These are phyloP conservation scores for Procambarus clarkii DNA, from an alignment of 1,140 invertebrate genomes.

Conservation along the genomic window DNA sequence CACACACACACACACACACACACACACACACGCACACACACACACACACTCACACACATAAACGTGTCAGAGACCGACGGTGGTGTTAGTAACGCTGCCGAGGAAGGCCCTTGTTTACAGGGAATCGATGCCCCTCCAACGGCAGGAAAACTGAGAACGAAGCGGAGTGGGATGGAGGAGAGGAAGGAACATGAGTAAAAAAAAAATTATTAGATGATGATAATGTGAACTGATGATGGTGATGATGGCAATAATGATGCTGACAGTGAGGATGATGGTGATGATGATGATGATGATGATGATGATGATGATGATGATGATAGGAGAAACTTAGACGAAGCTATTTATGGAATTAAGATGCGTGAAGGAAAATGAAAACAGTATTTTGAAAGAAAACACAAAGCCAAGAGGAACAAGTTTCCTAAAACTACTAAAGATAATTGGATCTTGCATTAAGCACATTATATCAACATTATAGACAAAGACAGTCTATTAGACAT, in stretches of 20 bases:
- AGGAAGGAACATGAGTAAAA: background rate
- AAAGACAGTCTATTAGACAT: no score
- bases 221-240: background rate
- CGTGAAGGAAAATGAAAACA: no score
- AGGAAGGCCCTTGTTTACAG: constrained; percentile 33
- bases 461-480: no score
- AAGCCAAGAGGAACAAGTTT: no score
- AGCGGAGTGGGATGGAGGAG: background rate
- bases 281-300: background rate
- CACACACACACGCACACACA: no score
- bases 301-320: background rate
- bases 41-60: background rate
- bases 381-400: no score
- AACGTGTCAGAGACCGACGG: background rate
- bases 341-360: no score
- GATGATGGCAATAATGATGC: background rate
- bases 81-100: constrained; percentile 16
- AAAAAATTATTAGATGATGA: no score
- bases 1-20: no score
- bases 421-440: no score
- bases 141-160: no score
- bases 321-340: background rate
- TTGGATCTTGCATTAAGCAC: no score
- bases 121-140: constrained; percentile 19
- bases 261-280: background rate